Evolutionary conservation across 2,113 vertebrate genomes (phyloP).

Genomic region (Callaeas wilsoni): DNA sequence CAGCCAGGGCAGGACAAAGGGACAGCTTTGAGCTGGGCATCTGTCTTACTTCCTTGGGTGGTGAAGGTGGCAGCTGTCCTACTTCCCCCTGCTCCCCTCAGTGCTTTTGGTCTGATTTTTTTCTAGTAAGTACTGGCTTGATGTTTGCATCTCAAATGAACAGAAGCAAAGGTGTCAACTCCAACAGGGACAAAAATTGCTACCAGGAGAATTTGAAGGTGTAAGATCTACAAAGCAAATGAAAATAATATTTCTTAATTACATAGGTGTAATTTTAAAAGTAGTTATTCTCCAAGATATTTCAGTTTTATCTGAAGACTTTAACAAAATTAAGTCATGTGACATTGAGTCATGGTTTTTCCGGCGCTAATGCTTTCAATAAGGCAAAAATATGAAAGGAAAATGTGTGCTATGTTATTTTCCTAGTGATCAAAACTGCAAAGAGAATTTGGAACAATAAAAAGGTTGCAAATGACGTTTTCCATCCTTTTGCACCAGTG

Average conservation of each 20-base stretch:
- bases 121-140: not conserved
- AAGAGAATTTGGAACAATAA: not conserved
- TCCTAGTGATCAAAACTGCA: not conserved
- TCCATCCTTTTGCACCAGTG: not conserved
- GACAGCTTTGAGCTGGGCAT: fast-evolving
- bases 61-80: not conserved
- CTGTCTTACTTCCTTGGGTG: not conserved
- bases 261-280: not conserved
- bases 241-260: not conserved
- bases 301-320: not conserved
- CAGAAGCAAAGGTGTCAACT: not conserved
- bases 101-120: not conserved
- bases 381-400: not conserved
- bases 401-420: not conserved
- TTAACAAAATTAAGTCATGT: not conserved
- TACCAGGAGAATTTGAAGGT: not conserved
- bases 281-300: not conserved
- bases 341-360: not conserved
- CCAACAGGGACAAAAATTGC: not conserved
- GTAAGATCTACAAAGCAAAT: not conserved
- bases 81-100: not conserved
- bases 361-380: not conserved
- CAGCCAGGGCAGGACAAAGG: not conserved
- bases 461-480: not conserved
- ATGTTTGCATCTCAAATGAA: not conserved